Evolutionary conservation across 2,888 invertebrate species (phyloP).

Genomic region (Lypha dubia): DNA sequence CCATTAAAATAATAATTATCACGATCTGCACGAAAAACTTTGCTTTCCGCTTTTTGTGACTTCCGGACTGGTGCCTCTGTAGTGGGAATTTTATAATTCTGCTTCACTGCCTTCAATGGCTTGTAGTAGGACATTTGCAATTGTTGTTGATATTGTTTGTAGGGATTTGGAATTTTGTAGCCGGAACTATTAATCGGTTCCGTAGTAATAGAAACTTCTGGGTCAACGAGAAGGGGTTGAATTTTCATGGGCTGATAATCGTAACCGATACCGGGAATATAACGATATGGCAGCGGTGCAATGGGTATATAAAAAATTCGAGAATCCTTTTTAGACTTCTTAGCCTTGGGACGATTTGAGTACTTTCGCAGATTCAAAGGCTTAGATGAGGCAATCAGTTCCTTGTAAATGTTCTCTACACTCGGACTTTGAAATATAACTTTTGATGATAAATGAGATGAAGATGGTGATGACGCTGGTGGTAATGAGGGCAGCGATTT

Average conservation of each 20-base stretch:
- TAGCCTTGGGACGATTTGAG: conserved; percentile 78
- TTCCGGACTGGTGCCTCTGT: conserved; percentile 54
- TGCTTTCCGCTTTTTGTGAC: conserved; percentile 74
- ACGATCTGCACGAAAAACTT: conserved; percentile 78
- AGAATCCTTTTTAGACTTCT: conserved; percentile 86
- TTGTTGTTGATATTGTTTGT: conserved; percentile 63
- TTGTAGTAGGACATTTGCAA: conserved; percentile 61
- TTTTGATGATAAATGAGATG: conserved; percentile 74
- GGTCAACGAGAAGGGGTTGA: conserved; percentile 73
- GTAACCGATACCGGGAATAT: conserved; percentile 92
- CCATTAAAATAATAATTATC: conserved; percentile 81
- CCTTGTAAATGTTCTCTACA: conserved; percentile 80
- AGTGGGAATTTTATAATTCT: conserved; percentile 27
- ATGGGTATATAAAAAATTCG: conserved; percentile 93
- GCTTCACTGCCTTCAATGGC: conserved; percentile 24
- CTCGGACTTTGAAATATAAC: conserved; percentile 80
- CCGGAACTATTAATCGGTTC: conserved; percentile 39
- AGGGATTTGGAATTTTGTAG: conserved; percentile 61
- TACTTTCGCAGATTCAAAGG: conserved; percentile 80
- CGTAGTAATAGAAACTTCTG: conserved; percentile 38
- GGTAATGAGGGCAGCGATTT: conserved; percentile 64
- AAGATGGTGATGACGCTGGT: conserved; percentile 16
- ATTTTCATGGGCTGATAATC: conserved; percentile 89
- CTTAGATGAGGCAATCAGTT: conserved; percentile 80
- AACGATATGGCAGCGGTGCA: conserved; percentile 93